These are phyloP conservation scores for Pterostichus niger DNA, from an alignment of 2,888 invertebrate genomes.

Conservation along the genomic window DNA sequence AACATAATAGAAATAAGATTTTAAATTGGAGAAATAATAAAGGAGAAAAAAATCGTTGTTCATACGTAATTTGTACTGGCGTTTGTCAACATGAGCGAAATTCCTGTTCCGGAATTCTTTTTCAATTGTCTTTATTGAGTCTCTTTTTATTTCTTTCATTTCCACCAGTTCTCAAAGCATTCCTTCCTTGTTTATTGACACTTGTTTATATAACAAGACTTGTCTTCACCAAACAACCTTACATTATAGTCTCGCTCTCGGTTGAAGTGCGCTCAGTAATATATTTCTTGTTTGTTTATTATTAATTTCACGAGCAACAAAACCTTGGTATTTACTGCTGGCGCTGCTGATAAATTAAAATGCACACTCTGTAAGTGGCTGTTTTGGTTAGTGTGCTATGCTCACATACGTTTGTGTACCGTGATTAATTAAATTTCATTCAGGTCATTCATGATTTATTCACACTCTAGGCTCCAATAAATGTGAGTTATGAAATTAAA, in stretches of 20 bases:
- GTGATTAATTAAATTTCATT: constrained; percentile 50
- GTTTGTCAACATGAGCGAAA: constrained; percentile 35
- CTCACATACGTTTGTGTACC: constrained; percentile 4
- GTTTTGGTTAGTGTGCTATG: not conserved
- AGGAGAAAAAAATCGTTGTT: constrained; percentile 8
- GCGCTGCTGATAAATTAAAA: constrained; percentile 27
- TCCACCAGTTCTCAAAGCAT: constrained; percentile 35
- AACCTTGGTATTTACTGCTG: not conserved
- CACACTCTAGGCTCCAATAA: constrained; percentile 37
- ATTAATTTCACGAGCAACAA: constrained; percentile 9
- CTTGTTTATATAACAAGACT: constrained; percentile 25
- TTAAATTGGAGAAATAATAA: constrained; percentile 18
- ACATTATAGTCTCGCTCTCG: constrained; percentile 13
- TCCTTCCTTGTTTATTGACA: constrained; percentile 45
- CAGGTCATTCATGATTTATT: constrained; percentile 21
- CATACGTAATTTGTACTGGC: constrained; percentile 27
- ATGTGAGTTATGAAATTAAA: constrained; percentile 41
- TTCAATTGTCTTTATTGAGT: constrained; percentile 52
- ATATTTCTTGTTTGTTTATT: constrained; percentile 9
- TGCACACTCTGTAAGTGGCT: not conserved
- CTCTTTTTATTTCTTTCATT: constrained; percentile 49
- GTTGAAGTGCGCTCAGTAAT: constrained; percentile 7
- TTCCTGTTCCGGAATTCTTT: constrained; percentile 24
- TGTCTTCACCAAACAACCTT: constrained; percentile 32
- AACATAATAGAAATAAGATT: not conserved